Conservation (phyloP, 53 echinoderm and acorn worm species). For the Zoroaster sp. region DNA sequence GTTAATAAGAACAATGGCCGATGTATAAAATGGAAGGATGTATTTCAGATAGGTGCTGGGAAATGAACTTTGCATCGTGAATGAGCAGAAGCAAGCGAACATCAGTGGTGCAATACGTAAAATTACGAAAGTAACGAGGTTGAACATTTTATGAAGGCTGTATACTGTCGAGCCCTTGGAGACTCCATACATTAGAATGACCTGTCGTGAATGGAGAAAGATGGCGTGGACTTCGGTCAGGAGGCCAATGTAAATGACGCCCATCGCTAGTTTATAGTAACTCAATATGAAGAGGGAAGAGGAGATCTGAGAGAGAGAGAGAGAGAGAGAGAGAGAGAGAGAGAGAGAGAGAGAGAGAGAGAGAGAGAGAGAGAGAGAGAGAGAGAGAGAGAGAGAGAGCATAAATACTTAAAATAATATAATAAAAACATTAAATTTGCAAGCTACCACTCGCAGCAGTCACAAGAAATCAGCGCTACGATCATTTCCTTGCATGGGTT, state of each 20-base stretch:
- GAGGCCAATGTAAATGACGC: conserved; percentile 68
- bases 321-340: too few species aligned
- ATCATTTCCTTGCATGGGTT: too few species aligned
- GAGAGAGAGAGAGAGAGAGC: too few species aligned
- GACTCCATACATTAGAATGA: conserved; percentile 72
- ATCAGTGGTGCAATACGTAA: conserved; percentile 56
- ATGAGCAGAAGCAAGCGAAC: neutral
- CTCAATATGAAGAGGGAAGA: conserved; percentile 11
- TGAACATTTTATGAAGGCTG: conserved; percentile 58
- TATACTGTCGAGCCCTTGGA: conserved; percentile 55
- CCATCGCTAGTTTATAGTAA: conserved; percentile 58
- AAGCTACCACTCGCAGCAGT: too few species aligned
- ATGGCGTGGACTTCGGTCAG: conserved; percentile 81
- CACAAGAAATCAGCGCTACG: too few species aligned
- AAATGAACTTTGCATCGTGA: neutral
- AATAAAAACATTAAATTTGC: too few species aligned
- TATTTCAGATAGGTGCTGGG: neutral
- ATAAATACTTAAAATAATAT: too few species aligned
- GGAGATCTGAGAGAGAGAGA: conserved; percentile 28
- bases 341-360: too few species aligned
- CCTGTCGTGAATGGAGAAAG: conserved; percentile 82
- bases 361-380: too few species aligned
- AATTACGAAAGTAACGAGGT: conserved; percentile 70
- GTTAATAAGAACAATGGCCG: neutral
- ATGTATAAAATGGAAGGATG: neutral